Percentiles rank a stretch among this genome's conserved stretches.
phyloP scores from a whole-genome alignment of 2,888 invertebrate species.

The Stenodema calcarata region DNA sequence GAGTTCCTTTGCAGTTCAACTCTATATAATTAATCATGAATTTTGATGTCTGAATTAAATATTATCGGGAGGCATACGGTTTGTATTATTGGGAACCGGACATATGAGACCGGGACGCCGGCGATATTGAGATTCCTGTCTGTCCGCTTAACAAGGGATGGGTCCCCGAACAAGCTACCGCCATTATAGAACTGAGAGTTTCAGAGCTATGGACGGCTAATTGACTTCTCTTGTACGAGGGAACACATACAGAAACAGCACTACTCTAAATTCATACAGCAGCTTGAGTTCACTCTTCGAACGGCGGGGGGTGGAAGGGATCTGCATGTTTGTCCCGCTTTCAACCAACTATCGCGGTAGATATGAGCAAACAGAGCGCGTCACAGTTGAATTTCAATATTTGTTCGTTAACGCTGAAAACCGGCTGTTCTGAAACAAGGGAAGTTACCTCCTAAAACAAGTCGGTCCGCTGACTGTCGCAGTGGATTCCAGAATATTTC shows the following conservation, averaged over 20 bases:
- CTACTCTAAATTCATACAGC: slow-evolving; percentile 28
- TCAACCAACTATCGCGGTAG: neutral
- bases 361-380: neutral
- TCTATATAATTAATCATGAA: no score
- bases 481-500: neutral
- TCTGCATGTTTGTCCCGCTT: neutral
- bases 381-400: slow-evolving; percentile 6
- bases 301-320: neutral
- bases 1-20: no score
- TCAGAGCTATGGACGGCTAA: slow-evolving; percentile 20
- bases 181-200: slow-evolving; percentile 13
- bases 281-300: neutral
- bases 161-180: slow-evolving; percentile 5
- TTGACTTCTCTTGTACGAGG: slow-evolving; percentile 40
- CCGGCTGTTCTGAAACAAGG: neutral
- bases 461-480: neutral
- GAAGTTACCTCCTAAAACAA: neutral
- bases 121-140: neutral
- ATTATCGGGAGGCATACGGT: no score
- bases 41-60: no score
- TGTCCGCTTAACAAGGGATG: slow-evolving; percentile 1
- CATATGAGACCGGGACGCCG: neutral
- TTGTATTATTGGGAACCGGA: no score
- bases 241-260: neutral
- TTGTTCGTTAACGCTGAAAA: neutral